A percentile compares a stretch with the other conserved stretches of the same genome.
phyloP scores from a whole-genome alignment of 1,140 invertebrate species.

The Drosophila tsacasi region DNA sequence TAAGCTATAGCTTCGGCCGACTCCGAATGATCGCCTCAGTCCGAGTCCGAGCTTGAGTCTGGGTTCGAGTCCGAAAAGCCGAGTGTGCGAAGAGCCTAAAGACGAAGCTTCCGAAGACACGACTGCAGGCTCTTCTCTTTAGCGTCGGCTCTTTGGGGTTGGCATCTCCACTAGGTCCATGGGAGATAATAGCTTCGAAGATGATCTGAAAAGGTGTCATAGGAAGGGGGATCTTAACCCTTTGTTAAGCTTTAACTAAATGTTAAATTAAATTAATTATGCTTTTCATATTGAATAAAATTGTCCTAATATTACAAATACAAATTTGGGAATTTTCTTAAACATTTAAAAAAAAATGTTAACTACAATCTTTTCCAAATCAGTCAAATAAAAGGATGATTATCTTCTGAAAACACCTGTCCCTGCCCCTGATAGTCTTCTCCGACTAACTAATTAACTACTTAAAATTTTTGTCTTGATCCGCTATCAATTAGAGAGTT shows the following conservation, averaged over 20 bases:
- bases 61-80: conserved; percentile 14
- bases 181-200: conserved; percentile 2
- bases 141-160: conserved; percentile 3
- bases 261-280: too few relatives aligned
- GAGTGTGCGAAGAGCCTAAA: conserved; percentile 13
- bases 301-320: not conserved
- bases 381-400: conserved; percentile 8
- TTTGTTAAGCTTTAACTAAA: not conserved
- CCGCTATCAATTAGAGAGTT: conserved; percentile 24
- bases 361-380: conserved; percentile 32
- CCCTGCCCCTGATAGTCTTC: conserved; percentile 29
- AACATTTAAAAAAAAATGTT: too few relatives aligned
- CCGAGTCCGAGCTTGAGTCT: conserved; percentile 18
- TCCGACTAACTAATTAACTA: conserved; percentile 49
- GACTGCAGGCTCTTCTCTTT: conserved; percentile 40
- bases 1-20: conserved; percentile 21
- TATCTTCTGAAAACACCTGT: conserved; percentile 41
- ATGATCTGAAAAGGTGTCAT: not conserved
- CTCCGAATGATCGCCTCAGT: conserved; percentile 16
- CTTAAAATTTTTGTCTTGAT: not conserved
- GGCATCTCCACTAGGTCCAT: conserved; percentile 1
- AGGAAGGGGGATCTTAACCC: not conserved
- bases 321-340: not conserved
- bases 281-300: not conserved
- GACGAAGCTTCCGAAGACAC: conserved; percentile 17